Evolutionary conservation across 2,888 invertebrate genomes (phyloP).

Genomic region (Parnassius apollo): DNA sequence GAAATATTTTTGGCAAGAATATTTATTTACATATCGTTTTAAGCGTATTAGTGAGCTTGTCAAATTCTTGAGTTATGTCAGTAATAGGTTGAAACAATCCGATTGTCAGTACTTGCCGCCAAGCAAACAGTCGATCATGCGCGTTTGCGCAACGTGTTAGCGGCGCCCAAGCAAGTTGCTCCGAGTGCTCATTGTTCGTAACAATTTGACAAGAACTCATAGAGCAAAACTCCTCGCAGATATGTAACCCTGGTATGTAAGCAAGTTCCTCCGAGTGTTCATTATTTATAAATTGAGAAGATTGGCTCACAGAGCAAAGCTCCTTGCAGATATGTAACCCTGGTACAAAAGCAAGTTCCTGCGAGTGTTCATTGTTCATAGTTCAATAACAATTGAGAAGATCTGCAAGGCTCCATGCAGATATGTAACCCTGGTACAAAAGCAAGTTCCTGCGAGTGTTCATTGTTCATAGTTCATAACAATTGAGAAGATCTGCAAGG

Average conservation of each 20-base stretch:
- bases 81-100: conserved; percentile 38
- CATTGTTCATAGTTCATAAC: conserved; percentile 4
- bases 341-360: conserved; percentile 1
- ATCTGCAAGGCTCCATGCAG: neutral
- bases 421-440: neutral
- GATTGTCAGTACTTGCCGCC: conserved; percentile 60
- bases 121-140: conserved; percentile 55
- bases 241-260: neutral
- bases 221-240: conserved; percentile 3
- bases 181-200: conserved; percentile 21
- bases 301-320: conserved; percentile 11
- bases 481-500: conserved; percentile 1
- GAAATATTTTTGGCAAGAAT: too few species aligned
- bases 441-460: conserved; percentile 21
- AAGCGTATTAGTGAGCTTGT: conserved; percentile 2
- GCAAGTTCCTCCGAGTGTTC: conserved; percentile 23
- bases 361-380: conserved; percentile 22
- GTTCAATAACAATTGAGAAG: neutral
- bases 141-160: conserved; percentile 58
- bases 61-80: conserved; percentile 27
- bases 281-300: conserved; percentile 8
- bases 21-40: too few species aligned
- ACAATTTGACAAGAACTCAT: conserved; percentile 7
- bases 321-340: neutral
- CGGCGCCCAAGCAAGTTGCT: conserved; percentile 27